Evolutionary conservation across 2,888 invertebrate genomes (phyloP).

Genomic region (Chymomyza procnemis): DNA sequence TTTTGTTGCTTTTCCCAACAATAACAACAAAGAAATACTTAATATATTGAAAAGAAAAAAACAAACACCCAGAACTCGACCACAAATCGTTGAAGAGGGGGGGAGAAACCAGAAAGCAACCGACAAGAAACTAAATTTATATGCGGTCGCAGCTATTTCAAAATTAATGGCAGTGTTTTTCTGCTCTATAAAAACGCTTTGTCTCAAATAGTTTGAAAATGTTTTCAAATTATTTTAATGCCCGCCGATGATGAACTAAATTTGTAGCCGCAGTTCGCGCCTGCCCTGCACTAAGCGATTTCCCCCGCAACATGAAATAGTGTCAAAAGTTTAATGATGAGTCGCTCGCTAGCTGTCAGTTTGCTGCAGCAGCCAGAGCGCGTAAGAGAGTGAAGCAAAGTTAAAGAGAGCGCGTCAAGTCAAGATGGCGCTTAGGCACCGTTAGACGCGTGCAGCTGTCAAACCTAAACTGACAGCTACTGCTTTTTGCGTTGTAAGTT

Average conservation of each 20-base stretch:
- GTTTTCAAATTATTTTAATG: conserved; percentile 51
- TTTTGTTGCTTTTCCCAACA: conserved; percentile 11
- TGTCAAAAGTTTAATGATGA: conserved; percentile 75
- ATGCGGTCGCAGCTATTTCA: conserved; percentile 1
- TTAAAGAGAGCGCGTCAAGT: conserved; percentile 6
- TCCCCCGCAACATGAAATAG: too few species aligned
- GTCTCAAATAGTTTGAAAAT: conserved; percentile 37
- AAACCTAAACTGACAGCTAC: conserved; percentile 53
- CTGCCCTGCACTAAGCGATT: conserved; percentile 36
- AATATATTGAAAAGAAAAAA: conserved; percentile 3
- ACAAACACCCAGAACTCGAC: conserved; percentile 14
- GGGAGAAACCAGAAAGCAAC: not conserved
- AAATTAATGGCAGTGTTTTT: not conserved
- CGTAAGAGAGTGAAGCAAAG: conserved; percentile 49
- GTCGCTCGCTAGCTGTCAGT: conserved; percentile 54
- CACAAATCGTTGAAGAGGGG: conserved; percentile 11
- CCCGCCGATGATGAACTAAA: not conserved
- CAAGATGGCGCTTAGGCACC: conserved; percentile 5
- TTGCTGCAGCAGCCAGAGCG: conserved; percentile 16
- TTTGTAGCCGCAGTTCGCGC: not conserved
- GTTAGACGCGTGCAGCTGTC: conserved; percentile 60
- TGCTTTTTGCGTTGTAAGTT: too few species aligned
- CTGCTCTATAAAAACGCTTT: not conserved
- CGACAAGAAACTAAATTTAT: not conserved
- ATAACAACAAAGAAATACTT: conserved; percentile 25